Percentiles rank a stretch among this genome's conserved stretches.
Conservation (phyloP, 1,140 invertebrate species). For the Microvelia longipes region DNA sequence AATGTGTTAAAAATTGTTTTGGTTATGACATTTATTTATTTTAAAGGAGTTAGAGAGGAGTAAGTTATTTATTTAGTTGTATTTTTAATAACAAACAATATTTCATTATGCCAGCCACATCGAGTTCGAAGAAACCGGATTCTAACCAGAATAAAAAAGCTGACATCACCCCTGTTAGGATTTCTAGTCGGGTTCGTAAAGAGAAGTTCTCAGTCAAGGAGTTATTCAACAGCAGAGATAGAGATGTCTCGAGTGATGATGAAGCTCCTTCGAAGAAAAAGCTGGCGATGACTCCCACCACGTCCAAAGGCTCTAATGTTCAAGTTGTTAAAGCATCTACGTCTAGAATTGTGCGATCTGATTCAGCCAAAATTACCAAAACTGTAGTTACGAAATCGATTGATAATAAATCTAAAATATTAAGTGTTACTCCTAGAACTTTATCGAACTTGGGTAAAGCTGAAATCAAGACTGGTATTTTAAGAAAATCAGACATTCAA, state of each 20-base stretch:
- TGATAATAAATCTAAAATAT: neutral
- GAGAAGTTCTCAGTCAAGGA: conserved; percentile 1
- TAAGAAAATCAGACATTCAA: neutral
- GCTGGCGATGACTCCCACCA: neutral
- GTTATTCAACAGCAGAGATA: neutral
- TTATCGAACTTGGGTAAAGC: neutral
- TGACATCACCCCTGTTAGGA: neutral
- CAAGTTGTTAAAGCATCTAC: neutral
- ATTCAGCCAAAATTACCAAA: neutral
- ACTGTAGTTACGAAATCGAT: neutral
- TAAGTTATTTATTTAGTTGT: too few species aligned
- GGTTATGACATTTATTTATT: too few species aligned
- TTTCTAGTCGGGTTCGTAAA: neutral
- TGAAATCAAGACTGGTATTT: neutral
- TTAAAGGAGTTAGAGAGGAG: too few species aligned
- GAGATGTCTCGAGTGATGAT: neutral
- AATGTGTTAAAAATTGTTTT: too few species aligned
- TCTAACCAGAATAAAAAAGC: neutral
- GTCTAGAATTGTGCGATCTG: neutral
- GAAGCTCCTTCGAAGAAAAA: neutral
- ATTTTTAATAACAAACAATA: too few species aligned
- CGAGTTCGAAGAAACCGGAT: neutral
- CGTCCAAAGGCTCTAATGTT: neutral
- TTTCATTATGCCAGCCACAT: neutral
- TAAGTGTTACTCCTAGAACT: neutral